Base-by-base conservation (phyloP, 1,140 invertebrate species). In the Tribolium madens region DNA sequence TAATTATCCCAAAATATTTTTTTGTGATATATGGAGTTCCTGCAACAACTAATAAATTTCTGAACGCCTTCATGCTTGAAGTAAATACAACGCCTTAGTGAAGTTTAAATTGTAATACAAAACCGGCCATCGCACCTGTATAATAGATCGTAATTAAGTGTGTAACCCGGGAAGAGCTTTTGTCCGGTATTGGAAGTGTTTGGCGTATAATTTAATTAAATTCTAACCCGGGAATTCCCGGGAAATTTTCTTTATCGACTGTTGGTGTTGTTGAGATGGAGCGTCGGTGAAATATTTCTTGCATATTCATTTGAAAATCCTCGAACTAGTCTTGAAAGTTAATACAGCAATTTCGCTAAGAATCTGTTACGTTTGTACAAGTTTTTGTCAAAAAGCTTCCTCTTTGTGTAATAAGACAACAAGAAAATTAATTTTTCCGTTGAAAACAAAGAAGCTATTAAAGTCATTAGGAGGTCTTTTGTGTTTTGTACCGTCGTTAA, bases 181-280 rank as follows among this genome's bases (percentile, higher is more conserved):
- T 64, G 26, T 64, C 57, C 57, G 26, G 26, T 33, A 64, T 64
- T 33, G 57, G 57, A 64, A 64, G 57, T 64, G 21, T 33, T 64
- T 31, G 57, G 17, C 57, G 57, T 33, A 57, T 57, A 57, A 57
- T 64, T 64, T 64, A 64, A 64, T 64, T 64, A 64, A 64, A 64
- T 64, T 64, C 26, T 64, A 33, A 31, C 57, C 57, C 18, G 57
- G 36, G 26, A 64, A 33, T 64, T 33, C 57, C 57, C 57, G 57
- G 17, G 52, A 64, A 64, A 64, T 33, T 64, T 64, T 64, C 26
- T 33, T 64, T 64, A 64, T 33, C 26, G 10, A 64, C 57, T 64
- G 53, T 21, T 33, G 57, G 57, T 64, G 57, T 57, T 33, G 57
- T 33, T 64, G 21, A 33, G 9, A 64, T 33, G 57, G 13, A 64